A percentile compares a stretch with the other conserved stretches of the same genome.
Conservation (phyloP, 2,113 vertebrate species). For the Saguinus midas region DNA sequence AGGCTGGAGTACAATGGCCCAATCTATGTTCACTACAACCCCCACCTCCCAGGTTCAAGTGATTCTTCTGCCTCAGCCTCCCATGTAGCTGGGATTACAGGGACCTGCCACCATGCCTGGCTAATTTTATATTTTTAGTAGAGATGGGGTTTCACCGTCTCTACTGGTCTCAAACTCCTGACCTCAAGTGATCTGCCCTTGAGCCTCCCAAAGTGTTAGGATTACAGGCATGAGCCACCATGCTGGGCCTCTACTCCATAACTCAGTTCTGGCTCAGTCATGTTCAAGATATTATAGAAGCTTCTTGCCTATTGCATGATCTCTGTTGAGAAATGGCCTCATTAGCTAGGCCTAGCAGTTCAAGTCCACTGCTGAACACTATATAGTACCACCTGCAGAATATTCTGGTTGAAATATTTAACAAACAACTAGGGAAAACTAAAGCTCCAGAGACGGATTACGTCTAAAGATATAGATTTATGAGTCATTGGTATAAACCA, state of each 20-base stretch:
- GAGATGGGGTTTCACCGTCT: too few species aligned
- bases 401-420: background rate
- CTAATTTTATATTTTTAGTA: too few species aligned
- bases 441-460: background rate
- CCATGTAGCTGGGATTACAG: too few species aligned
- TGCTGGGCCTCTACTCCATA: background rate
- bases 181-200: too few species aligned
- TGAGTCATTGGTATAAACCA: background rate
- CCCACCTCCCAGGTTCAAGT: too few species aligned
- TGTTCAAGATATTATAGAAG: conserved; percentile 20
- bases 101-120: too few species aligned
- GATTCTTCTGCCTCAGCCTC: too few species aligned
- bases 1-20: too few species aligned
- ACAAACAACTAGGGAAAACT: background rate
- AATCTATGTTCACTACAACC: too few species aligned
- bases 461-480: background rate
- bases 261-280: background rate
- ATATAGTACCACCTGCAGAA: background rate
- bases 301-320: background rate
- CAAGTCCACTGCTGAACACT: background rate
- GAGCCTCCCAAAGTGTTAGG: too few species aligned
- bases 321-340: background rate
- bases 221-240: too few species aligned
- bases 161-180: too few species aligned
- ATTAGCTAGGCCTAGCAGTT: background rate